phyloP scores from a whole-genome alignment of 2,113 vertebrate genomes.

The Tupaia chinensis region DNA sequence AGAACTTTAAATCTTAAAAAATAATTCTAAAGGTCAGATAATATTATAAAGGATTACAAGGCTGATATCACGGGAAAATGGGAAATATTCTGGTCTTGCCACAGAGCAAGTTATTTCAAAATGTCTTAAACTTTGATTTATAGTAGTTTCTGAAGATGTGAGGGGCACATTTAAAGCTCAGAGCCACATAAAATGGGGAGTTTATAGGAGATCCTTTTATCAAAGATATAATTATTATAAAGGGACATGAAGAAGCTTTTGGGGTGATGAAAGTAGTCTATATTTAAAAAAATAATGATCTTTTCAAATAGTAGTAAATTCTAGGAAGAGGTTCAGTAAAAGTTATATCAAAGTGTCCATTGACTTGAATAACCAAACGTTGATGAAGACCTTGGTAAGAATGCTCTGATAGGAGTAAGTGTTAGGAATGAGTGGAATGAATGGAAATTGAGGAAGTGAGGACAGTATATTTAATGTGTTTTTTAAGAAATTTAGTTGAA shows the following conservation, averaged over 20 bases:
- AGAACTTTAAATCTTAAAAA: not conserved
- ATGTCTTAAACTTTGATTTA: not conserved
- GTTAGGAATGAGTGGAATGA: not conserved
- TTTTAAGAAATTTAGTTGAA: not conserved
- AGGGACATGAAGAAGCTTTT: not conserved
- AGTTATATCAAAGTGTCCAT: not conserved
- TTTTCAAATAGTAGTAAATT: not conserved
- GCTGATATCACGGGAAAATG: not conserved
- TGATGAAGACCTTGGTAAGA: conserved; percentile 13
- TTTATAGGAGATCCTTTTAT: not conserved
- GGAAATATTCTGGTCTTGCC: not conserved
- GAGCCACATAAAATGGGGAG: not conserved
- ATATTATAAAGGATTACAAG: not conserved
- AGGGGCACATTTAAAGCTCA: conserved; percentile 12
- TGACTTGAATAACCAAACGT: not conserved
- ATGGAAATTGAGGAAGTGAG: not conserved
- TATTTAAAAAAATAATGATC: conserved; percentile 2
- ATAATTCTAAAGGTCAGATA: not conserved
- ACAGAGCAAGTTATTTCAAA: not conserved
- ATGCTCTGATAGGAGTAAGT: not conserved
- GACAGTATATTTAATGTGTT: not conserved
- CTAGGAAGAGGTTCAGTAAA: not conserved
- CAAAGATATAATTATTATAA: not conserved
- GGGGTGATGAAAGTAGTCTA: not conserved
- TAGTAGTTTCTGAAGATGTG: not conserved